A percentile compares a stretch with the other conserved stretches of the same genome.
Conservation (phyloP, 2,797 vertebrate species). For the Oceanodroma leucorhoa region DNA sequence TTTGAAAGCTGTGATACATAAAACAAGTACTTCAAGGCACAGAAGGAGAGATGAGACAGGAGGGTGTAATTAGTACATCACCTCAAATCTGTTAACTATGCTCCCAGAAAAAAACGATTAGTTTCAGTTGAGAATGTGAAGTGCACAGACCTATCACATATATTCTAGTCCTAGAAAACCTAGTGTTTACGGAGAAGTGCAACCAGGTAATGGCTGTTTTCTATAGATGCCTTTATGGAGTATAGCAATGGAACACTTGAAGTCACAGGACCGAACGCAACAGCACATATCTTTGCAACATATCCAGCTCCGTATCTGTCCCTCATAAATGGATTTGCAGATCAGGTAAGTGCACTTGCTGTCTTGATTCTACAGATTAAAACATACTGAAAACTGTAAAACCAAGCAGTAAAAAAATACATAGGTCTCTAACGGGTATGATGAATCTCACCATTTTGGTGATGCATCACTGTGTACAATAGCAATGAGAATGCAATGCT, state of each 20-base stretch:
- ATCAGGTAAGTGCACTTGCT: constrained; percentile 84
- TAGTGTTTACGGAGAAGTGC: background rate
- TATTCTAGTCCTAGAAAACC: background rate
- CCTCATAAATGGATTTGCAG: constrained; percentile 86
- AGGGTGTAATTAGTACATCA: background rate
- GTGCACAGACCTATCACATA: background rate
- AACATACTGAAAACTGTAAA: background rate
- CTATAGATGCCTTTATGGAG: constrained; percentile 86
- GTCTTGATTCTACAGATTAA: background rate
- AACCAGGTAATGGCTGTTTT: constrained; percentile 14
- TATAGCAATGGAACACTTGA: constrained; percentile 80
- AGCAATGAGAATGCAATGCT: background rate
- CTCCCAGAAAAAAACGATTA: background rate
- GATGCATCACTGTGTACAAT: background rate
- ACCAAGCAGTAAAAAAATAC: background rate
- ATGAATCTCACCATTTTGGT: background rate
- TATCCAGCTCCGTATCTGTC: constrained; percentile 90
- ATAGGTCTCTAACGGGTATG: background rate
- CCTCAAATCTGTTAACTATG: background rate
- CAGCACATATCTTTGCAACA: constrained; percentile 93
- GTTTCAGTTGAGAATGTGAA: background rate
- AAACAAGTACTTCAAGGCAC: background rate
- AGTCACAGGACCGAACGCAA: constrained; percentile 87
- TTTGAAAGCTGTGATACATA: background rate
- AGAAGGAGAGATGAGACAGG: background rate